Evolutionary conservation across 2,888 invertebrate species (phyloP), one percentile per base, ranked within the genome.

Genomic region (Anorthoa munda): DNA sequence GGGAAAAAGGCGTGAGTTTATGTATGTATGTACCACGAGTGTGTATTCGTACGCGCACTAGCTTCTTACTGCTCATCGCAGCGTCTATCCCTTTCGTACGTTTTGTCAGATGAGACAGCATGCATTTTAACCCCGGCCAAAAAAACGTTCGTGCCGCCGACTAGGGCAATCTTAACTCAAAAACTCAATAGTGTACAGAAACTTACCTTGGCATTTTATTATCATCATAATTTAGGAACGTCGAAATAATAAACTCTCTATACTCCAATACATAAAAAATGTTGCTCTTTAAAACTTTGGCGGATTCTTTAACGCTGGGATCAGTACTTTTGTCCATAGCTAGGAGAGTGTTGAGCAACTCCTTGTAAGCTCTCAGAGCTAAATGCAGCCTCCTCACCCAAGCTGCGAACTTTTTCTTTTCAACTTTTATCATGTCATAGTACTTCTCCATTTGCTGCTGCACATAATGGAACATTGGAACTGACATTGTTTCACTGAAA

Each of bases 241-340:
- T 97, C 66, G 97, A 97, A 72, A 99, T 95, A 89, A 99, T 97
- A 85, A 99, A 97, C 94, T 99, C 99, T 81, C 99, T 97, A 93
- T 99, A 99, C 94, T 99, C 99, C 87, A 98, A 96, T 61, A 99
- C 98, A 94, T 99, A 99, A 94, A 99, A 99, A 83, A 99, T 97
- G 93, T 98, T 98, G 93, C 98, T 98, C 94, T 99, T 98, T 84
- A 99, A 97, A 87, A 99, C 98, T 95, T 97, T 98, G 56, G 99
- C 98, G 21, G 98, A 98, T 70, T 98, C 98, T 83, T 97, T 97
- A 1, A 99, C 98, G 39, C 97, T 96, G 53, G 95, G 94, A 90
- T 98, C 98, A 3, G 94, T 91, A 76, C 97, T 97, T 90, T 97
- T 97, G 92, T 99, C 98, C 98, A 99, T 98, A 18, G 97, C 97